Conservation (phyloP, 2,113 vertebrate genomes). For the Gadus chalcogrammus region DNA sequence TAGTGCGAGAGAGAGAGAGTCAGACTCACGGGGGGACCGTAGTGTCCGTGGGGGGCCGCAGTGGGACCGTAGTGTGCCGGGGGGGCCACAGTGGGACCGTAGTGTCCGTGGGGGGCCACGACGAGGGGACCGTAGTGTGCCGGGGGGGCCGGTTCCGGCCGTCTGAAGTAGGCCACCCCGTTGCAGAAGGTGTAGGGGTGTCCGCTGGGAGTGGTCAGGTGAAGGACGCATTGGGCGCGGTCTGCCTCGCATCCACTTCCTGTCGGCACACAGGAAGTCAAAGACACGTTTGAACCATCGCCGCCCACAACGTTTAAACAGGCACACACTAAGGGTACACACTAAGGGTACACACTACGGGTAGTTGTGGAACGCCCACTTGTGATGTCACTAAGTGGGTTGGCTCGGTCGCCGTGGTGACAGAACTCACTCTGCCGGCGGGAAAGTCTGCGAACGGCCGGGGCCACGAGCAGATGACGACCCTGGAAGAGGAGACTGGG, state of each 20-base stretch:
- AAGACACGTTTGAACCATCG: too few relatives aligned
- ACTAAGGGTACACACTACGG: too few relatives aligned
- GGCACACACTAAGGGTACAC: too few relatives aligned
- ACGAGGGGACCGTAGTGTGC: conserved; percentile 81
- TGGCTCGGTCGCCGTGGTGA: too few relatives aligned
- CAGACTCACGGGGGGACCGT: too few relatives aligned
- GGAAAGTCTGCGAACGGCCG: conserved; percentile 81
- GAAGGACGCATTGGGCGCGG: conserved; percentile 64
- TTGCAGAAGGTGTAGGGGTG: conserved; percentile 84
- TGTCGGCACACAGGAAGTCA: neutral
- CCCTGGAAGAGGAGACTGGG: conserved; percentile 78
- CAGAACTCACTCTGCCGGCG: conserved; percentile 61
- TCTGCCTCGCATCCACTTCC: conserved; percentile 33
- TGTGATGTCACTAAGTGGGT: too few relatives aligned
- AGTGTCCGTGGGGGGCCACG: neutral
- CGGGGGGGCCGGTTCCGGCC: conserved; percentile 43
- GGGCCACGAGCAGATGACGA: conserved; percentile 82
- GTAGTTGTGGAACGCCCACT: too few relatives aligned
- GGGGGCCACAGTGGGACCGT: too few relatives aligned
- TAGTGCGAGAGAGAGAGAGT: too few relatives aligned
- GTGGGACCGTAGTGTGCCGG: too few relatives aligned
- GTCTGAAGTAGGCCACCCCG: conserved; percentile 81
- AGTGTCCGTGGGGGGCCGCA: conserved; percentile 41
- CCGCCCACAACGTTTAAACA: too few relatives aligned
- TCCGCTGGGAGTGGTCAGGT: conserved; percentile 81